phyloP scores from a whole-genome alignment of 2,113 vertebrate species.

The Micronisus gabar region DNA sequence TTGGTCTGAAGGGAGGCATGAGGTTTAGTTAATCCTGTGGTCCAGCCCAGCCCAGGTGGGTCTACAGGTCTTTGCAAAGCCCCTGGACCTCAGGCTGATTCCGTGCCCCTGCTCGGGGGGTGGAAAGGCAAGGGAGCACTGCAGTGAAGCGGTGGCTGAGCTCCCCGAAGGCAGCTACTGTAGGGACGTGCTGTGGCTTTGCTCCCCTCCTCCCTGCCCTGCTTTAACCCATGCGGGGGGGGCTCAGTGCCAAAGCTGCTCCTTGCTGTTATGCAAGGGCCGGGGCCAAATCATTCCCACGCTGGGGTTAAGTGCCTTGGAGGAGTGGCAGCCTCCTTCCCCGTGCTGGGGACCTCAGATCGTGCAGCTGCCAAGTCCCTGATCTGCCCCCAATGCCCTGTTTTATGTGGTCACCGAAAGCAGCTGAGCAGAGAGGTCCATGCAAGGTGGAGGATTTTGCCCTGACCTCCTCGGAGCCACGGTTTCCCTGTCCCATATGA shows the following conservation, averaged over 20 bases:
- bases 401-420: background rate
- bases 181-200: background rate
- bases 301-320: constrained; percentile 44
- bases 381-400: accelerated
- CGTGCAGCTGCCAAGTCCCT: background rate
- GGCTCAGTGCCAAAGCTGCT: background rate
- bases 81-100: background rate
- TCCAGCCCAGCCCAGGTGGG: background rate
- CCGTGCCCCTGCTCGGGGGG: accelerated
- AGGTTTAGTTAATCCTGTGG: background rate
- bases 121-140: background rate
- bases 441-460: background rate
- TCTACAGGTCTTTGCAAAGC: background rate
- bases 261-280: background rate
- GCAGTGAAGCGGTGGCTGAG: background rate
- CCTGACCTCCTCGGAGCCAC: background rate
- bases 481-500: accelerated
- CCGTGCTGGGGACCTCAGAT: background rate
- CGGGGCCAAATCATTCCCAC: background rate
- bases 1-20: background rate
- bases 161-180: background rate
- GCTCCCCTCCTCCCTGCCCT: background rate
- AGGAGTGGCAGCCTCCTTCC: background rate
- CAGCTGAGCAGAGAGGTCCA: background rate
- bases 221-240: background rate